These are phyloP conservation scores for Stichodactyla mertensii DNA, from an alignment of 64 coral and sea anemone species.

Conservation along the genomic window DNA sequence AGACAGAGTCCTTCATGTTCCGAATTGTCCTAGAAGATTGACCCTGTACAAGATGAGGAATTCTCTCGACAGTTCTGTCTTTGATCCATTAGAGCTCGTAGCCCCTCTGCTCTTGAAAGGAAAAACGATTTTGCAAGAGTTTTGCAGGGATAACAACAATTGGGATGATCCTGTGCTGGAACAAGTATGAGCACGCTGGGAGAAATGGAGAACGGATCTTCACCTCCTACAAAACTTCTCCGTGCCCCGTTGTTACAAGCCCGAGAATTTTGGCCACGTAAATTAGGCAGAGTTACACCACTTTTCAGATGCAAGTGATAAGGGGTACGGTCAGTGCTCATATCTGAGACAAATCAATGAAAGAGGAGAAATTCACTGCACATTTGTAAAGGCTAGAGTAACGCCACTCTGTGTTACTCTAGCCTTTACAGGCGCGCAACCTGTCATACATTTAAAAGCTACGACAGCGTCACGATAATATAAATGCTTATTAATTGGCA, in stretches of 20 bases:
- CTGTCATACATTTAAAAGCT: too few species aligned
- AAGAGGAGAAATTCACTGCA: constrained; percentile 20
- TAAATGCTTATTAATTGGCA: too few species aligned
- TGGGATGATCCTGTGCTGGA: constrained; percentile 16
- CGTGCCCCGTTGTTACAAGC: constrained; percentile 11
- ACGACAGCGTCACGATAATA: too few species aligned
- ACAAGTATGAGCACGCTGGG: background rate
- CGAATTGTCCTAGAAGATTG: background rate
- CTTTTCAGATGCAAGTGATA: constrained; percentile 43
- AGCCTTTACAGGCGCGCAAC: too few species aligned
- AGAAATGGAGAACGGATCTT: constrained; percentile 9
- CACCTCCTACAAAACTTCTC: background rate
- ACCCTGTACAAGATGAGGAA: constrained; percentile 14
- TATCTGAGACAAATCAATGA: constrained; percentile 27
- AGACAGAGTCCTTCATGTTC: constrained; percentile 21
- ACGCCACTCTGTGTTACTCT: constrained; percentile 17
- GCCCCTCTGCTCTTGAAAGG: background rate
- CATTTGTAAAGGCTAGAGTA: constrained; percentile 36
- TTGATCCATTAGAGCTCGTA: constrained; percentile 10
- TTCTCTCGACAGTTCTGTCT: constrained; percentile 23
- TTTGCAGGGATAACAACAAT: constrained; percentile 10
- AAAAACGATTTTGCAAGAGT: background rate
- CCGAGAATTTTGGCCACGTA: constrained; percentile 10
- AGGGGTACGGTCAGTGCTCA: constrained; percentile 31
- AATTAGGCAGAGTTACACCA: constrained; percentile 21